These are phyloP conservation scores for Aythya baeri DNA, from an alignment of 2,113 vertebrate species.

Conservation along the genomic window DNA sequence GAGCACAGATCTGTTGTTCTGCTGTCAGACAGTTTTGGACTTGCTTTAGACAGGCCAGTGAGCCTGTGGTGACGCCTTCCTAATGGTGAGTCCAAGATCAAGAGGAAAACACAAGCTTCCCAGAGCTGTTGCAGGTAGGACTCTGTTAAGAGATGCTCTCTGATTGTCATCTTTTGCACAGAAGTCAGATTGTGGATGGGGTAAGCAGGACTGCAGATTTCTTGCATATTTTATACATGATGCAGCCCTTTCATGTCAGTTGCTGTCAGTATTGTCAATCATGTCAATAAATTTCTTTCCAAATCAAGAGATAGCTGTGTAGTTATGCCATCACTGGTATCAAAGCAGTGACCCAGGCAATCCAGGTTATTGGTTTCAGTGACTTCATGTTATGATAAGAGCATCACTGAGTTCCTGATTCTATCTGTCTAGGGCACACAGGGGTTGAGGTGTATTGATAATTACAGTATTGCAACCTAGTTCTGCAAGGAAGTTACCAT, in stretches of 20 bases:
- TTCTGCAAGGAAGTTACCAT: background rate
- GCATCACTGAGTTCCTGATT: background rate
- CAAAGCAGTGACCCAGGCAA: accelerated
- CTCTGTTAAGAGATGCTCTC: background rate
- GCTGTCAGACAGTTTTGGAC: accelerated
- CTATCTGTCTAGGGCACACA: background rate
- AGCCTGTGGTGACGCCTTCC: background rate
- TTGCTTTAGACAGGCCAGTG: background rate
- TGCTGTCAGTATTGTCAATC: background rate
- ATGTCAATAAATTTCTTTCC: background rate
- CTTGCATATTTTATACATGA: background rate
- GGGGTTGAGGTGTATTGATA: background rate
- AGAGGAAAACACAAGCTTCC: background rate
- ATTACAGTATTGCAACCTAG: background rate
- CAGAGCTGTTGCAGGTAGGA: background rate
- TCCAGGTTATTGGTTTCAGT: background rate
- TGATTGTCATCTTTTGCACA: background rate
- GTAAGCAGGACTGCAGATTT: background rate
- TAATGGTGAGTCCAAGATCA: background rate
- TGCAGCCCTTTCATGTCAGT: background rate
- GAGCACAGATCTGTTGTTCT: background rate
- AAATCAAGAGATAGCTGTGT: background rate
- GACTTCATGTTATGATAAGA: background rate
- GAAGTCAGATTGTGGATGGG: background rate
- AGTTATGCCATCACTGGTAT: background rate